phyloP scores from a whole-genome alignment of 2,113 vertebrate genomes.

The Mystacornis crossleyi region DNA sequence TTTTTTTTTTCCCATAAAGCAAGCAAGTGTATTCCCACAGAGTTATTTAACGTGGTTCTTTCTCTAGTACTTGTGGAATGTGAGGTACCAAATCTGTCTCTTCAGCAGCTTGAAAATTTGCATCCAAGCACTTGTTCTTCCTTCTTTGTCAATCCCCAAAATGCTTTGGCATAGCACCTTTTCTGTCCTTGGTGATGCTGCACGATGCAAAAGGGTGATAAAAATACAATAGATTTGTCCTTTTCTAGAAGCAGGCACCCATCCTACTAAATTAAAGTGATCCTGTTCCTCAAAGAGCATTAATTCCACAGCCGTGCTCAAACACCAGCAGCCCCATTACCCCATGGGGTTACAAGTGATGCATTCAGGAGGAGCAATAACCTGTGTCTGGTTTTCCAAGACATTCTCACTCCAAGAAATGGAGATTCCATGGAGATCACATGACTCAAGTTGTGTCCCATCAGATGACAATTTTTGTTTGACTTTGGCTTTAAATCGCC shows the following conservation, averaged over 20 bases:
- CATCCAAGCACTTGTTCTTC: background rate
- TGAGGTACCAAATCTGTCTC: background rate
- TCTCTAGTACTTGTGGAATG: background rate
- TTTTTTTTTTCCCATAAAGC: background rate
- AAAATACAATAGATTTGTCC: background rate
- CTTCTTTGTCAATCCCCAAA: background rate
- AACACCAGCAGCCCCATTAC: background rate
- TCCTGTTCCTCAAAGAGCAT: background rate
- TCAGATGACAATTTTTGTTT: background rate
- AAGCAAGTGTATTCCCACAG: background rate
- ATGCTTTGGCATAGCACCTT: background rate
- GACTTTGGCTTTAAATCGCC: background rate
- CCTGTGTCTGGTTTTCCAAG: background rate
- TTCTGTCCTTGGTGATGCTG: background rate
- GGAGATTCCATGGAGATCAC: background rate
- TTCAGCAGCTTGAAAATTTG: background rate
- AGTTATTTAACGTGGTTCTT: background rate
- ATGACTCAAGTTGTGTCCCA: background rate
- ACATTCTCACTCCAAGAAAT: background rate
- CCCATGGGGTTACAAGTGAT: fast-evolving
- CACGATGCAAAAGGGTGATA: background rate
- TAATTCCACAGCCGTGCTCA: background rate
- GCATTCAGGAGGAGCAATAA: background rate
- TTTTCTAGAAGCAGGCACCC: fast-evolving
- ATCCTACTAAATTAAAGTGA: background rate